Conservation (phyloP, 2,888 invertebrate genomes). For the Pammene aurita region DNA sequence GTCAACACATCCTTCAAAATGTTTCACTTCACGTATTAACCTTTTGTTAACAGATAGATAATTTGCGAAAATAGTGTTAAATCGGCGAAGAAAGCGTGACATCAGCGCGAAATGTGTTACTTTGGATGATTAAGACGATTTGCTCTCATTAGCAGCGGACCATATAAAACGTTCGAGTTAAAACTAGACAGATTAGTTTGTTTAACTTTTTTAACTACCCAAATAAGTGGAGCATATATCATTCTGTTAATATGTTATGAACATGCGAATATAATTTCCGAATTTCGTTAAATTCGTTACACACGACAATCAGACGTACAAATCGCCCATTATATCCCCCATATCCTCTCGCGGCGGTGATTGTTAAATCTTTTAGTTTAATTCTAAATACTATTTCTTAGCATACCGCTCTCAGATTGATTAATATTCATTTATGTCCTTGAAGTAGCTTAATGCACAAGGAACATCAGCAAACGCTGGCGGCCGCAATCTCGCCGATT, state of each 20-base stretch:
- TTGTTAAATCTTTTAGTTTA: too few relatives aligned
- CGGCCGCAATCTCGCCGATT: constrained; percentile 61
- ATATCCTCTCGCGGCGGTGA: too few relatives aligned
- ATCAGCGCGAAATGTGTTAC: constrained; percentile 29
- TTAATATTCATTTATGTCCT: too few relatives aligned
- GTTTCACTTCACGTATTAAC: not conserved
- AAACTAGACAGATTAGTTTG: constrained; percentile 21
- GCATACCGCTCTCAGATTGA: too few relatives aligned
- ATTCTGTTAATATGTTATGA: not conserved
- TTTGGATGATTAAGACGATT: constrained; percentile 38
- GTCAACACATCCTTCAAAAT: too few relatives aligned
- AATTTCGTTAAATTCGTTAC: not conserved
- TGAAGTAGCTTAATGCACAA: not conserved
- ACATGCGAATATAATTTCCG: not conserved
- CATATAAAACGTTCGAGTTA: constrained; percentile 30
- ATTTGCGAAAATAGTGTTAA: constrained; percentile 32
- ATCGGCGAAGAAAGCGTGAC: constrained; percentile 39
- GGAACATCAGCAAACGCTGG: constrained; percentile 46
- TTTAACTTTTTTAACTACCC: not conserved
- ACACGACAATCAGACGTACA: too few relatives aligned
- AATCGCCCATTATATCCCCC: too few relatives aligned
- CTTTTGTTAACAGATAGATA: not conserved
- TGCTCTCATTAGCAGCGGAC: constrained; percentile 41
- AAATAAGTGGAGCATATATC: not conserved
- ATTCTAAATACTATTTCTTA: too few relatives aligned